Percentiles rank a stretch among this genome's conserved stretches.
Evolutionary conservation across 1,140 invertebrate genomes (phyloP).

Genomic region (Pogonus chalceus): DNA sequence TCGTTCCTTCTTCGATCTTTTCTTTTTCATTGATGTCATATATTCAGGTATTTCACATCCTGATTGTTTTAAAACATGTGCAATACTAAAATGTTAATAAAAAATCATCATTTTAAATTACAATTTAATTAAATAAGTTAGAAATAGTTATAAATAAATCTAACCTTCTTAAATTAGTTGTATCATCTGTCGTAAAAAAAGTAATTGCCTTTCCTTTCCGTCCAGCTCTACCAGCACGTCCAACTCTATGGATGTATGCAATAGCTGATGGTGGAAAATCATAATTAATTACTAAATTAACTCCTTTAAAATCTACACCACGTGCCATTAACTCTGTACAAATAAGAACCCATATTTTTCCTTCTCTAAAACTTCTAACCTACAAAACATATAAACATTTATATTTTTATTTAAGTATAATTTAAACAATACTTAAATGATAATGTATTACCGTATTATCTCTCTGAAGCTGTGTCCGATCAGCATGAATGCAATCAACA

Average conservation of each 20-base stretch:
- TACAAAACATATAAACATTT: constrained; percentile 37
- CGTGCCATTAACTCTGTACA: constrained; percentile 95
- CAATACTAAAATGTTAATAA: constrained; percentile 75
- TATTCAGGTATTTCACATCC: constrained; percentile 85
- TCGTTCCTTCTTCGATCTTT: constrained; percentile 53
- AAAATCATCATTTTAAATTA: constrained; percentile 17
- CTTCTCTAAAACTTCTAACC: constrained; percentile 71
- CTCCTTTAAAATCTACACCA: constrained; percentile 95
- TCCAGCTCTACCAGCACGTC: constrained; percentile 89
- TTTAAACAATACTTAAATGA: constrained; percentile 17
- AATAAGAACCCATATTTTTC: constrained; percentile 91
- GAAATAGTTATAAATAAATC: constrained; percentile 11
- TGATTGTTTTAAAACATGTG: constrained; percentile 74
- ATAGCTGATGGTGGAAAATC: constrained; percentile 90
- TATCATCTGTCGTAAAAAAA: constrained; percentile 88
- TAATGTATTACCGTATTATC: constrained; percentile 13
- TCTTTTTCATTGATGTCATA: constrained; percentile 74
- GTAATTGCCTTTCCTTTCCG: constrained; percentile 80
- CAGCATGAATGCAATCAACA: constrained; percentile 90
- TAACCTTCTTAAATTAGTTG: constrained; percentile 70
- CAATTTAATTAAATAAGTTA: constrained; percentile 10
- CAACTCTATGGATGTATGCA: constrained; percentile 85
- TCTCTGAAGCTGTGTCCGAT: constrained; percentile 74
- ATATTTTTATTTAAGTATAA: constrained; percentile 71
- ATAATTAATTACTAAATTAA: constrained; percentile 95